Evolutionary conservation across 2,113 vertebrate species (phyloP), one percentile per base, ranked within the genome.

Genomic region (Nothoprocta perdicaria): DNA sequence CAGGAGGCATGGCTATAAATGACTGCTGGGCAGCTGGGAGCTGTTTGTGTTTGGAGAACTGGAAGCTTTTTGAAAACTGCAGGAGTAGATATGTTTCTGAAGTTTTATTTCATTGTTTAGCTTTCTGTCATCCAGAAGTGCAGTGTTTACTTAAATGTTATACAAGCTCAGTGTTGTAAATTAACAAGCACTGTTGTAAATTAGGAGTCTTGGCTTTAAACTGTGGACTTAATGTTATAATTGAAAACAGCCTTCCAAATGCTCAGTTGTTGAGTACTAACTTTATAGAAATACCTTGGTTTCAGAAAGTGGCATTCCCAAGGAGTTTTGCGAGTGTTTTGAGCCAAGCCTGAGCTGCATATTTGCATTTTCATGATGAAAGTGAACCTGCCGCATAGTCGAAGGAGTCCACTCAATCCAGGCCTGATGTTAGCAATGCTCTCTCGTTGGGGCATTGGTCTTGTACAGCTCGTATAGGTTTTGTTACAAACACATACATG

Each of bases 141-240:
- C 68, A 91, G 73, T 95, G 87, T 97, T 97, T 97, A 93, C 86
- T 95, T 95, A 95, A 91, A 94, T 0, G 62, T 92, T 94, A 95
- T 95, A 92, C 78, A 96, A 96, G 80, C 86, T 97, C 84, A 96
- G 92, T 95, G 92, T 94, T 92, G 88, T 95, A 94, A 95, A 96
- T 95, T 95, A 97, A 81, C 71, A 94, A 67, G 75, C 73, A 71
- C 79, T 96, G 90, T 90, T 92, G 82, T 94, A 95, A 95, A 97
- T 96, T 95, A 96, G 72, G 73, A 96, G 71, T 82, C 90, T 94
- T 94, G 95, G 84, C 86, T 96, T 97, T 94, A 96, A 96, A 86
- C 79, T 92, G 57, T 93, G 96, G 53, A 69, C 77, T 96, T 92
- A 95, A 90, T 90, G 40, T 92, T 89, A 4, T 96, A 95, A 93